Evolutionary conservation across 30 jellyfish, hydroid and myxozoan genomes (phyloP).

Genomic region (Hydractinia echinata): DNA sequence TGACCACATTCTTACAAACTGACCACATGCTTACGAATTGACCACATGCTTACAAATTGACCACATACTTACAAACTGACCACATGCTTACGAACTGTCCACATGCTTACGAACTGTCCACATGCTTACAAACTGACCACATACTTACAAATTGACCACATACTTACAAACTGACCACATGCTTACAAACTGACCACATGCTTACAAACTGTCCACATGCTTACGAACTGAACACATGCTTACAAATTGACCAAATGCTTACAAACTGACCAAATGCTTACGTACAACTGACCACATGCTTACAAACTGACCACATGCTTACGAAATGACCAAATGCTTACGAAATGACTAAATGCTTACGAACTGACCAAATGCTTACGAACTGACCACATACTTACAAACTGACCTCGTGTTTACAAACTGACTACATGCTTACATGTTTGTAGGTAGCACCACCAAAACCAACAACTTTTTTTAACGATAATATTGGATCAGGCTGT

Average conservation of each 20-base stretch:
- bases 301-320: background rate
- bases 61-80: too few relatives aligned
- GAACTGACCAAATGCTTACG: too few relatives aligned
- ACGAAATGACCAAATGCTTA: background rate
- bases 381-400: background rate
- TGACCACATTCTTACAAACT: conserved; percentile 10
- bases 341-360: too few relatives aligned
- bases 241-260: too few relatives aligned
- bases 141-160: too few relatives aligned
- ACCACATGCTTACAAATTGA: conserved; percentile 27
- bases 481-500: conserved; percentile 50
- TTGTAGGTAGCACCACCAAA: conserved; percentile 60
- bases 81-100: too few relatives aligned
- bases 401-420: too few relatives aligned
- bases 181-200: background rate
- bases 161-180: too few relatives aligned
- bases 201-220: conserved; percentile 7
- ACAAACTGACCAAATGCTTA: too few relatives aligned
- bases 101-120: conserved; percentile 4
- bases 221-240: background rate
- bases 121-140: too few relatives aligned
- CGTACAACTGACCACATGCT: background rate
- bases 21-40: too few relatives aligned
- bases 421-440: conserved; percentile 16
- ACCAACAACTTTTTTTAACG: conserved; percentile 60